Conservation (phyloP, 2,113 vertebrate genomes). For the Crypturellus undulatus region DNA sequence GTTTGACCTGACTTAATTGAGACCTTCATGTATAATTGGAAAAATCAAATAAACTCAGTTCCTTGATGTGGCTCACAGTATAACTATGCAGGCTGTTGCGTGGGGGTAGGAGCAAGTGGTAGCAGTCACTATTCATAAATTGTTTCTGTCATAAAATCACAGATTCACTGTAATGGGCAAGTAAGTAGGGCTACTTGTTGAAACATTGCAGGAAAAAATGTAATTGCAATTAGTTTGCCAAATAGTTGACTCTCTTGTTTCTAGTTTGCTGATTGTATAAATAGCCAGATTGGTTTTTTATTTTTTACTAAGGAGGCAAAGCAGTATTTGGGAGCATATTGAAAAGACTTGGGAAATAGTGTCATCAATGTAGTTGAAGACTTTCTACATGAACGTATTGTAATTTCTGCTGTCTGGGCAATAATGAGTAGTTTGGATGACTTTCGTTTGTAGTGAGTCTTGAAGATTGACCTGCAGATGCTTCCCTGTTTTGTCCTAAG, state of each 20-base stretch:
- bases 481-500: background rate
- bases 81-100: too few species aligned
- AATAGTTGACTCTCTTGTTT: background rate
- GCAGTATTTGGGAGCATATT: background rate
- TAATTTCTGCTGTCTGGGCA: background rate
- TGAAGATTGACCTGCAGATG: background rate
- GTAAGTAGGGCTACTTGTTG: background rate
- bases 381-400: background rate
- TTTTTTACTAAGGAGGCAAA: background rate
- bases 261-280: background rate
- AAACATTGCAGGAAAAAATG: background rate
- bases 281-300: background rate
- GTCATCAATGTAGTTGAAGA: background rate
- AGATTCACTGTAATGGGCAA: background rate
- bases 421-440: background rate
- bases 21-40: background rate
- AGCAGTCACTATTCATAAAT: too few species aligned
- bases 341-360: background rate
- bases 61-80: background rate
- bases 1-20: background rate
- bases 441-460: background rate
- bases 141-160: too few species aligned
- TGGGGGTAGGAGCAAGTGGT: too few species aligned
- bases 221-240: background rate
- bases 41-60: background rate